A percentile compares a stretch with the other conserved stretches of the same genome.
phyloP scores from a whole-genome alignment of 1,140 invertebrate species.

The Nylanderia fulva region DNA sequence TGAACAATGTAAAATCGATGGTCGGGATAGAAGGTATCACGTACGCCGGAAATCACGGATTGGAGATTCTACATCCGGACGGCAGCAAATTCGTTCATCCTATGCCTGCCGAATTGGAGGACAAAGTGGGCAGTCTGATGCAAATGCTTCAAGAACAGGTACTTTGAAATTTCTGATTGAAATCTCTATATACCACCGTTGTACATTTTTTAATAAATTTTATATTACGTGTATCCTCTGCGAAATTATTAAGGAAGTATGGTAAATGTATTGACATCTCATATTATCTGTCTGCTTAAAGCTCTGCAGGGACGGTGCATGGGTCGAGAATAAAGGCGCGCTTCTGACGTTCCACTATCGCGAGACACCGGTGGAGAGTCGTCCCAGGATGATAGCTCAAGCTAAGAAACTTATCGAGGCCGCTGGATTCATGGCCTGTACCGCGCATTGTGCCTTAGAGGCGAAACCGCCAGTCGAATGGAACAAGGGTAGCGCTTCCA shows the following conservation, averaged over 20 bases:
- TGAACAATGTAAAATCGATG: slow-evolving; percentile 95
- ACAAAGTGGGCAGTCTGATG: slow-evolving; percentile 92
- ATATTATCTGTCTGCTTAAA: slow-evolving; percentile 72
- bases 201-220: slow-evolving; percentile 6
- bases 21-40: slow-evolving; percentile 96
- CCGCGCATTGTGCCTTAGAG: slow-evolving; percentile 94
- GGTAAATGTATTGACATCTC: neutral
- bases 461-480: slow-evolving; percentile 95
- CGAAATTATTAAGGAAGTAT: neutral
- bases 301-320: slow-evolving; percentile 94
- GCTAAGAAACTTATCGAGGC: slow-evolving; percentile 91
- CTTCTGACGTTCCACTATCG: slow-evolving; percentile 95
- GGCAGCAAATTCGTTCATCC: slow-evolving; percentile 96
- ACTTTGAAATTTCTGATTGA: neutral
- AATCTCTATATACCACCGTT: neutral
- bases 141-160: slow-evolving; percentile 93
- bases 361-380: slow-evolving; percentile 90
- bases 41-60: slow-evolving; percentile 95
- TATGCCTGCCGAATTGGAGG: slow-evolving; percentile 94
- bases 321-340: slow-evolving; percentile 97
- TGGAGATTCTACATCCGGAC: slow-evolving; percentile 96
- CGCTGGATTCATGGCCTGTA: slow-evolving; percentile 91
- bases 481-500: slow-evolving; percentile 96
- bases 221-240: neutral
- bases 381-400: slow-evolving; percentile 88